phyloP scores from a whole-genome alignment of 2,797 vertebrate species.

The Pangasius larnaudii region DNA sequence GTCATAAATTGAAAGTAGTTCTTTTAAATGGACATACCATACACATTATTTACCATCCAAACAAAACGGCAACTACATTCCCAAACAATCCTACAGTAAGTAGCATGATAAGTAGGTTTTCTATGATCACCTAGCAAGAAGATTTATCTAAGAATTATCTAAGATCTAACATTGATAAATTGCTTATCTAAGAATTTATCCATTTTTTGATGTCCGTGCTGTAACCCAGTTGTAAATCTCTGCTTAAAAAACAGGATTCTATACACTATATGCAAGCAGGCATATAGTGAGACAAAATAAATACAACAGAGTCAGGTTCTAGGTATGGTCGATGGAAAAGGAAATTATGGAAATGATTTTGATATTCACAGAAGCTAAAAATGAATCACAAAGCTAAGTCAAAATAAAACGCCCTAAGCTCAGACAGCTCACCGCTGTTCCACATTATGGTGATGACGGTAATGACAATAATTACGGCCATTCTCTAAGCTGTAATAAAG shows the following conservation, averaged over 20 bases:
- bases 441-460: conserved; percentile 25
- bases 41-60: not conserved
- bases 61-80: not conserved
- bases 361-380: conserved; percentile 22
- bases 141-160: conserved; percentile 1
- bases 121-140: conserved; percentile 1
- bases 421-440: conserved; percentile 27
- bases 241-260: not conserved
- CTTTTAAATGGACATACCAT: too few species aligned
- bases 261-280: conserved; percentile 3
- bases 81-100: not conserved
- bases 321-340: not conserved
- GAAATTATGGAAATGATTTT: conserved; percentile 21
- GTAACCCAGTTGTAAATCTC: not conserved
- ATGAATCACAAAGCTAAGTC: conserved; percentile 5
- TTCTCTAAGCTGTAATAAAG: conserved; percentile 28
- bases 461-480: conserved; percentile 39
- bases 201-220: conserved; percentile 1
- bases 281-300: conserved; percentile 11
- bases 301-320: not conserved
- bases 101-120: conserved; percentile 5
- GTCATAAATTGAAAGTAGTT: too few species aligned
- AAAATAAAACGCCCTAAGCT: conserved; percentile 29
- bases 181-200: conserved; percentile 2
- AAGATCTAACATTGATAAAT: too few species aligned